phyloP scores from a whole-genome alignment of 92 coral and sea anemone species.

The Siderastrea siderea region DNA sequence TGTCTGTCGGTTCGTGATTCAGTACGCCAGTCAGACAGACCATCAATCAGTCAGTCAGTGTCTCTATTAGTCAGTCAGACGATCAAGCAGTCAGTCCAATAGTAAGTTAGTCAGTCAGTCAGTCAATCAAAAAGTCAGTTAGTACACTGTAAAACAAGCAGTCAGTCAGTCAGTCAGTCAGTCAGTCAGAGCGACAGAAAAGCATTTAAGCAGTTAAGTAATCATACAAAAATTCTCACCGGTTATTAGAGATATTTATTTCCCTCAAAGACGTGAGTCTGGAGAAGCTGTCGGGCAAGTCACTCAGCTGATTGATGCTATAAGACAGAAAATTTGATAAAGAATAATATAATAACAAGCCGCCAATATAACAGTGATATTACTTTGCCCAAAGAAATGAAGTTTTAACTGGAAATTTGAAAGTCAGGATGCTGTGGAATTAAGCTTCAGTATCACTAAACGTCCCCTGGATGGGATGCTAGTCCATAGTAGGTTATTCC shows the following conservation, averaged over 20 bases:
- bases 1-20: too few species aligned
- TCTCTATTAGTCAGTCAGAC: background rate
- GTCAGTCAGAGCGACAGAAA: background rate
- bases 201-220: background rate
- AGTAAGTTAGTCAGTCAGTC: too few species aligned
- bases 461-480: background rate
- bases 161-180: background rate
- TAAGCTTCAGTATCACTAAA: too few species aligned
- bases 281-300: conserved; percentile 79
- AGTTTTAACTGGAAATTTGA: too few species aligned
- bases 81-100: background rate
- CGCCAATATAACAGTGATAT: too few species aligned
- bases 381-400: too few species aligned
- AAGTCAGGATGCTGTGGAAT: too few species aligned
- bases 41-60: too few species aligned
- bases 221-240: conserved; percentile 48
- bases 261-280: conserved; percentile 82
- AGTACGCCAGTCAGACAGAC: too few species aligned
- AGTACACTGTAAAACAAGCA: too few species aligned
- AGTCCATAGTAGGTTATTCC: background rate
- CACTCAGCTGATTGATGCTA: conserved; percentile 89
- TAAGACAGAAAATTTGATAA: background rate
- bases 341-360: too few species aligned
- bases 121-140: background rate
- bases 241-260: conserved; percentile 84